A percentile compares a stretch with the other conserved stretches of the same genome.
phyloP scores from a whole-genome alignment of 2,113 vertebrate species.

The Cepphus grylle region DNA sequence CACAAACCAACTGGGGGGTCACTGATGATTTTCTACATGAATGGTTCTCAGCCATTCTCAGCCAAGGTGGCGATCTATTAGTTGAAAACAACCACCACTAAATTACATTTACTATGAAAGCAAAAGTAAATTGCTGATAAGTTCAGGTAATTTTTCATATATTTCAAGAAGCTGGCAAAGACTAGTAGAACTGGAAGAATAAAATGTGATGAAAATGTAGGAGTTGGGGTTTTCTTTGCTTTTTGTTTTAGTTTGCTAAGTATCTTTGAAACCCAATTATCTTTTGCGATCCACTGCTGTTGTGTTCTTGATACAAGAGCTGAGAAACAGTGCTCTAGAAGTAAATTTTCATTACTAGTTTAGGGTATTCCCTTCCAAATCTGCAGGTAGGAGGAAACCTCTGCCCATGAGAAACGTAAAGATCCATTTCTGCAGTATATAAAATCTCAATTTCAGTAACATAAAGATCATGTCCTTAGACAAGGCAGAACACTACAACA shows the following conservation, averaged over 20 bases:
- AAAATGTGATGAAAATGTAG: neutral
- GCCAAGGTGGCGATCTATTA: neutral
- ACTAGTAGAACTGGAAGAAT: neutral
- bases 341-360: neutral
- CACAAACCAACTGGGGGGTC: neutral
- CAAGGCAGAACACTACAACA: neutral
- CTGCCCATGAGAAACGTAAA: neutral
- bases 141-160: neutral
- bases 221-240: neutral
- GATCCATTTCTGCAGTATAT: neutral
- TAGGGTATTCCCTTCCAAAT: neutral
- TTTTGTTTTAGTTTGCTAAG: neutral
- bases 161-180: neutral
- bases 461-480: neutral
- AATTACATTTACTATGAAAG: neutral
- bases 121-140: neutral
- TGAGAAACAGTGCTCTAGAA: neutral
- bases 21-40: neutral
- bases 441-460: neutral
- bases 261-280: neutral
- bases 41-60: neutral
- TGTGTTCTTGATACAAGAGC: neutral
- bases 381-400: neutral
- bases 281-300: neutral
- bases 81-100: neutral